phyloP scores from a whole-genome alignment of 2,888 invertebrate species.

The Harpalus rufipes region DNA sequence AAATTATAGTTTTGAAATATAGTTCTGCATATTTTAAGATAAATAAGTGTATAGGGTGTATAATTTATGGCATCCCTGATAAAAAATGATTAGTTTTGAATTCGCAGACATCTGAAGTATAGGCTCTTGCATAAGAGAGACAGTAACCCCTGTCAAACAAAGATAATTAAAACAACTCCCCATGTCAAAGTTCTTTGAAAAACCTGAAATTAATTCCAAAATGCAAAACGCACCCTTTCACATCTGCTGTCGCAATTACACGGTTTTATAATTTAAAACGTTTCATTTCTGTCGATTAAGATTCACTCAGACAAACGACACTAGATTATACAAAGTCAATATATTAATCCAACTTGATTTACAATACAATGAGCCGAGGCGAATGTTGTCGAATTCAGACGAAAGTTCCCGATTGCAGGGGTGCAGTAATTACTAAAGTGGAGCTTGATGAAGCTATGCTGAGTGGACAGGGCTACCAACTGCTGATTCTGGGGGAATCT shows the following conservation, averaged over 20 bases:
- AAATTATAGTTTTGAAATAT: neutral
- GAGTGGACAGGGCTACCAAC: slow-evolving; percentile 63
- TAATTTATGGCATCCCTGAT: neutral
- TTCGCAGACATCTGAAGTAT: slow-evolving; percentile 11
- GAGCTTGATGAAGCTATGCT: slow-evolving; percentile 62
- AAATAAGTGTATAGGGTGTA: neutral
- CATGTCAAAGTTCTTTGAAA: slow-evolving; percentile 31
- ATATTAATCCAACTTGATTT: slow-evolving; percentile 66
- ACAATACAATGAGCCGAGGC: slow-evolving; percentile 60
- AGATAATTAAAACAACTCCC: slow-evolving; percentile 45
- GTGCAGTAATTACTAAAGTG: slow-evolving; percentile 64
- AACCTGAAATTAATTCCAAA: slow-evolving; percentile 41
- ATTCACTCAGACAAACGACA: slow-evolving; percentile 60
- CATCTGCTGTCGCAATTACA: slow-evolving; percentile 51
- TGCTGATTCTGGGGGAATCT: slow-evolving; percentile 54
- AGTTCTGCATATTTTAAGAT: slow-evolving; percentile 1
- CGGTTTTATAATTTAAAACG: slow-evolving; percentile 63
- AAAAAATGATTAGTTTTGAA: slow-evolving; percentile 10
- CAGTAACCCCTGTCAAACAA: slow-evolving; percentile 18
- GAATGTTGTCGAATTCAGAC: slow-evolving; percentile 1
- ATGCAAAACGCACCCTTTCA: slow-evolving; percentile 51
- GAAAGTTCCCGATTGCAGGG: slow-evolving; percentile 13
- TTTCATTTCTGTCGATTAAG: slow-evolving; percentile 60
- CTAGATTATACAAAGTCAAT: slow-evolving; percentile 67
- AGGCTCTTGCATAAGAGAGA: neutral